Conservation (phyloP, 2,113 vertebrate genomes). For the Thermophis baileyi region DNA sequence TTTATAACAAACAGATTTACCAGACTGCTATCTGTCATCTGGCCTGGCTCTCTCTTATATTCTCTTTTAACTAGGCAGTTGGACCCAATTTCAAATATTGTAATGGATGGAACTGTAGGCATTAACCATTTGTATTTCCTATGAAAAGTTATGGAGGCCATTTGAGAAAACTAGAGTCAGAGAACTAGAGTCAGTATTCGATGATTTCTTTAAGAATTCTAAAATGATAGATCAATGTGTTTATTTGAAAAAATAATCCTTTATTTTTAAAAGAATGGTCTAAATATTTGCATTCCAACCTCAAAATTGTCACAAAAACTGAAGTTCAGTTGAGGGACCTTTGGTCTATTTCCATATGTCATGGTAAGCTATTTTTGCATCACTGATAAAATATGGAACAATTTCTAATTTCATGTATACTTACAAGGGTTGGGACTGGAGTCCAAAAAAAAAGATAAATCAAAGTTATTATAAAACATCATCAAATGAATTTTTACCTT, state of each 20-base stretch:
- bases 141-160: neutral
- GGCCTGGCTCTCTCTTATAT: neutral
- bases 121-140: neutral
- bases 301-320: neutral
- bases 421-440: neutral
- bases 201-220: conserved; percentile 4
- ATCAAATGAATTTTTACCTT: neutral
- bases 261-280: neutral
- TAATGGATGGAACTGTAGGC: neutral
- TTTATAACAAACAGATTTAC: neutral
- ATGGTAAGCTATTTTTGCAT: neutral
- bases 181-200: conserved; percentile 9
- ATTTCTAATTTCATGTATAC: neutral
- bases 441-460: neutral
- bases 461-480: neutral
- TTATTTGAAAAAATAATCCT: neutral
- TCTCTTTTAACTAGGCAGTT: neutral
- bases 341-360: neutral
- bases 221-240: conserved; percentile 1
- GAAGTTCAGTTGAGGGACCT: neutral
- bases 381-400: neutral
- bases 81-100: neutral
- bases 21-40: neutral
- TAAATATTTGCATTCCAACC: neutral
- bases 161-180: neutral